A percentile compares a stretch with the other conserved stretches of the same genome.
phyloP scores from a whole-genome alignment of 35 echinoderm and acorn worm species.

The Amphiura filiformis region DNA sequence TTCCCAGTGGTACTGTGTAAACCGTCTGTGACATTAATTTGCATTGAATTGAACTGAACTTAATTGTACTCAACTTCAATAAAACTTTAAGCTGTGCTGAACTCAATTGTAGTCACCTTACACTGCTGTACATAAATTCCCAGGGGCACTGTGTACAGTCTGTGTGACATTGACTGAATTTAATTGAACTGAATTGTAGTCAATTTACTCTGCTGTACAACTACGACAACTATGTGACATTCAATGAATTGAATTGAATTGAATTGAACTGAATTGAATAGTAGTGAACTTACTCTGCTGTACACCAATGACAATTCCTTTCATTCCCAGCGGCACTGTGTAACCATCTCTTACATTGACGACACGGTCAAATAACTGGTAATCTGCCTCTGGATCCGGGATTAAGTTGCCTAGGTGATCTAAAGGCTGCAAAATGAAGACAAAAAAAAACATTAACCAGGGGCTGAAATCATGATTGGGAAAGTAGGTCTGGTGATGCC shows the following conservation, averaged over 20 bases:
- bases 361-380: conserved; percentile 87
- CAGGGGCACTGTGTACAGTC: not conserved
- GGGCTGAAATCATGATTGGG: not conserved
- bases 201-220: not conserved
- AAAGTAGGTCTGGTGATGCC: not conserved
- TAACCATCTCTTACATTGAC: conserved; percentile 86
- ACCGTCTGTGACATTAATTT: too few relatives aligned
- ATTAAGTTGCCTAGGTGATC: conserved; percentile 80
- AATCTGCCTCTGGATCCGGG: conserved; percentile 68
- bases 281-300: conserved; percentile 51
- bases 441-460: too few relatives aligned
- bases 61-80: too few relatives aligned
- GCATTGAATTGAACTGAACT: too few relatives aligned
- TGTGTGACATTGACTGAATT: too few relatives aligned
- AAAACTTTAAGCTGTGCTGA: too few relatives aligned
- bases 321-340: conserved; percentile 83
- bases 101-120: not conserved
- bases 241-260: too few relatives aligned
- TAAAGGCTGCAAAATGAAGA: conserved; percentile 64
- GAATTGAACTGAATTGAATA: too few relatives aligned
- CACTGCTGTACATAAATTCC: not conserved
- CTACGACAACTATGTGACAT: too few relatives aligned
- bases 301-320: conserved; percentile 85
- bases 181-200: too few relatives aligned
- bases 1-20: too few relatives aligned